A percentile compares a stretch with the other conserved stretches of the same genome.
phyloP scores from a whole-genome alignment of 2,888 invertebrate genomes.

The Anoplius nigerrimus region DNA sequence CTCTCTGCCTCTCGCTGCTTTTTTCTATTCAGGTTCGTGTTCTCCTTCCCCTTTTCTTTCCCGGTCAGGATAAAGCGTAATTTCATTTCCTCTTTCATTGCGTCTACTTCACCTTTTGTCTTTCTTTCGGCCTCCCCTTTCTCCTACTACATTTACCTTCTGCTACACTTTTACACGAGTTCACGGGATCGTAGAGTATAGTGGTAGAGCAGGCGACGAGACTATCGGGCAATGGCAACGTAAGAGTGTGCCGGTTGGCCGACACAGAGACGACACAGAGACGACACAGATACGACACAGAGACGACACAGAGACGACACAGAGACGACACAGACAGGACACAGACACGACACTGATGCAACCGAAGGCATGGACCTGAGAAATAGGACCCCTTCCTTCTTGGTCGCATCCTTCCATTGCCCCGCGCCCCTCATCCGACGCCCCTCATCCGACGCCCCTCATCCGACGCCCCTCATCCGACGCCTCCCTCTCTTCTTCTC shows the following conservation, averaged over 20 bases:
- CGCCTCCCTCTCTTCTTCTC: conserved; percentile 13
- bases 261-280: no score
- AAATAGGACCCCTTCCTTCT: conserved; percentile 36
- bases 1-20: conserved; percentile 3
- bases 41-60: neutral
- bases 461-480: neutral
- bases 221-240: conserved; percentile 35
- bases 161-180: conserved; percentile 19
- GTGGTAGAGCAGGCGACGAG: conserved; percentile 27
- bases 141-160: neutral
- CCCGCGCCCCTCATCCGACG: neutral
- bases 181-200: conserved; percentile 35
- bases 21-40: no score
- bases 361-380: conserved; percentile 36
- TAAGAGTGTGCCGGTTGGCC: conserved; percentile 30
- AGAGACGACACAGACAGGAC: conserved; percentile 13
- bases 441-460: neutral
- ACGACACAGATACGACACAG: conserved; percentile 12
- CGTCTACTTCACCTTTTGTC: conserved; percentile 2
- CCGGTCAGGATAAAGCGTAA: conserved; percentile 21
- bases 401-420: conserved; percentile 8
- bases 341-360: conserved; percentile 12
- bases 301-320: neutral
- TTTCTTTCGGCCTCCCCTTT: conserved; percentile 11
- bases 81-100: conserved; percentile 20